phyloP scores from a whole-genome alignment of 2,797 vertebrate genomes.

The Anisognathus igniventris region DNA sequence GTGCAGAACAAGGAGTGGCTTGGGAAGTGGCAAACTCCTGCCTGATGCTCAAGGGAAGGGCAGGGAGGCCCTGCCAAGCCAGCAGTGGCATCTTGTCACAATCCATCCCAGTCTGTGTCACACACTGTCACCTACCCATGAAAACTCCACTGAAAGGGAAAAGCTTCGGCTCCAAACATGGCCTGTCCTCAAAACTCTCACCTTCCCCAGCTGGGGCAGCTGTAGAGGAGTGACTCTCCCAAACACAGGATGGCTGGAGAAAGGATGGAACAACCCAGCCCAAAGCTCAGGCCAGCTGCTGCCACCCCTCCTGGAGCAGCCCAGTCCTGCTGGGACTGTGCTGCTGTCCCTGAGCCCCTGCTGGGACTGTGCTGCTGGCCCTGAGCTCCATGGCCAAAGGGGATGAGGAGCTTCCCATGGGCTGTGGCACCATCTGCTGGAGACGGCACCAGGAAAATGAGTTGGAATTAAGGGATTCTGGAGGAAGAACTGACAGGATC shows the following conservation, averaged over 20 bases:
- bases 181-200: background rate
- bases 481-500: background rate
- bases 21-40: background rate
- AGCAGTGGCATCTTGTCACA: conserved; percentile 11
- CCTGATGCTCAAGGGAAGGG: background rate
- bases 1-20: background rate
- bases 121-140: background rate
- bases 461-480: background rate
- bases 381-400: rapidly evolving
- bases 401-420: background rate
- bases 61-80: background rate
- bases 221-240: background rate
- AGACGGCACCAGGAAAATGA: background rate
- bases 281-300: background rate
- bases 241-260: background rate
- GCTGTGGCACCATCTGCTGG: conserved; percentile 52
- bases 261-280: rapidly evolving
- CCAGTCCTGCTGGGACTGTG: background rate
- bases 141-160: background rate
- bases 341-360: background rate
- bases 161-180: background rate
- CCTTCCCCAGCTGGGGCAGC: background rate
- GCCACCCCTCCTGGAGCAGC: background rate
- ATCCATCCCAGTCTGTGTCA: background rate
- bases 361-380: background rate